These are phyloP conservation scores for Rostrhamus sociabilis DNA, from an alignment of 2,797 vertebrate genomes.

Conservation along the genomic window DNA sequence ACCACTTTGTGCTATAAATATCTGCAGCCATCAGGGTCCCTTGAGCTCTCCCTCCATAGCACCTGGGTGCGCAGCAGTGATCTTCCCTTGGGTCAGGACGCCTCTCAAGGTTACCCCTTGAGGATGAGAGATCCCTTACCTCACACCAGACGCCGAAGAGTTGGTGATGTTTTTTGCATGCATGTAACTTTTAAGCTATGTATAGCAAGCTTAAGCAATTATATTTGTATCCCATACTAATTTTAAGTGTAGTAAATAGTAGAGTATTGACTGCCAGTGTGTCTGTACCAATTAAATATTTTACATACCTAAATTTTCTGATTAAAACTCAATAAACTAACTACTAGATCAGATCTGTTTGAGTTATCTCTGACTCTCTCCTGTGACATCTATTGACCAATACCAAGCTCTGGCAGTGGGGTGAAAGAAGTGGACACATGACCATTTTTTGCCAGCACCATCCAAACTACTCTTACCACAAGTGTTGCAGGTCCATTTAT, in stretches of 20 bases:
- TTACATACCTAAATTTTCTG: neutral
- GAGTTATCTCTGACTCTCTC: neutral
- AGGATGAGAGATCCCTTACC: no score
- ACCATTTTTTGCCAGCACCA: neutral
- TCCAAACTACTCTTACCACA: neutral
- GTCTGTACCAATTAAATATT: neutral
- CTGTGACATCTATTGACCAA: neutral
- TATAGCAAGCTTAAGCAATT: neutral
- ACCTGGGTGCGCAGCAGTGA: no score
- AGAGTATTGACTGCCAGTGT: neutral
- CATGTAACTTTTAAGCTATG: rapidly evolving
- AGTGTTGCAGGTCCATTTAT: neutral
- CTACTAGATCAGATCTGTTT: neutral
- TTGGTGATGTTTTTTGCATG: neutral
- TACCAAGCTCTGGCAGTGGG: neutral
- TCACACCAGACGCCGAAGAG: neutral
- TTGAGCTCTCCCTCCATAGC: no score
- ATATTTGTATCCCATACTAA: neutral
- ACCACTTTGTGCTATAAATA: no score
- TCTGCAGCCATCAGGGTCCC: no score
- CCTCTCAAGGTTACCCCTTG: no score
- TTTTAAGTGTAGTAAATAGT: neutral
- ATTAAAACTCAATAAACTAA: neutral
- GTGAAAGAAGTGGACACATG: neutral
- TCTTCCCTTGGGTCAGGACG: no score